Conservation (phyloP, 2,113 vertebrate genomes). For the Polypterus senegalus region DNA sequence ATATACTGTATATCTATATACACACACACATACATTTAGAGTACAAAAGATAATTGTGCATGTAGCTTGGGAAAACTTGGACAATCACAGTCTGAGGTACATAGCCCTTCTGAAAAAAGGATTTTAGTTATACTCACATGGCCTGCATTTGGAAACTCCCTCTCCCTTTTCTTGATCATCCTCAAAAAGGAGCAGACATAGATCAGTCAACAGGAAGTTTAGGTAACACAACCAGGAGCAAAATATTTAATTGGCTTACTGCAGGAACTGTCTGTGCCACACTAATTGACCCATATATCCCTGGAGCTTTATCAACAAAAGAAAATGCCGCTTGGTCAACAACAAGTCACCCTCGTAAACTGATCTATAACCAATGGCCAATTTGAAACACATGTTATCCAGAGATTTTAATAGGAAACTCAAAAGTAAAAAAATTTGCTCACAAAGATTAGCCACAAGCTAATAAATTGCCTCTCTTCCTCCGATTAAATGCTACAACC, state of each 20-base stretch:
- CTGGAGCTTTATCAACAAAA: conserved; percentile 35
- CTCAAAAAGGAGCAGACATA: no score
- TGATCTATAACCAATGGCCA: conserved; percentile 57
- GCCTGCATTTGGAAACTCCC: no score
- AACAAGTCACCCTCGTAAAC: conserved; percentile 53
- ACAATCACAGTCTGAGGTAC: no score
- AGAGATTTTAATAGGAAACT: conserved; percentile 10
- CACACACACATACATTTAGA: no score
- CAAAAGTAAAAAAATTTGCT: conserved; percentile 19
- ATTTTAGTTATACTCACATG: no score
- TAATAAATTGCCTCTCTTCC: not conserved
- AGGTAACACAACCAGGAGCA: conserved; percentile 9
- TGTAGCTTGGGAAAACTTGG: no score
- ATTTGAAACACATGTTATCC: conserved; percentile 57
- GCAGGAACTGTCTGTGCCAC: conserved; percentile 40
- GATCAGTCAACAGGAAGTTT: conserved; percentile 9
- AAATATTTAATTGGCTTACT: conserved; percentile 16
- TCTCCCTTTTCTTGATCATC: no score
- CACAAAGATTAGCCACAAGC: conserved; percentile 3
- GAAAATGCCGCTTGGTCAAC: conserved; percentile 36
- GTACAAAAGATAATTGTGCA: no score
- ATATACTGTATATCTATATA: no score
- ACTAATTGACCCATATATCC: conserved; percentile 56
- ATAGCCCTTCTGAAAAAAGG: no score
- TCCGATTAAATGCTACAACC: not conserved